These are phyloP conservation scores for Trichonephila clavipes DNA, from an alignment of 1,140 invertebrate species.

Conservation along the genomic window DNA sequence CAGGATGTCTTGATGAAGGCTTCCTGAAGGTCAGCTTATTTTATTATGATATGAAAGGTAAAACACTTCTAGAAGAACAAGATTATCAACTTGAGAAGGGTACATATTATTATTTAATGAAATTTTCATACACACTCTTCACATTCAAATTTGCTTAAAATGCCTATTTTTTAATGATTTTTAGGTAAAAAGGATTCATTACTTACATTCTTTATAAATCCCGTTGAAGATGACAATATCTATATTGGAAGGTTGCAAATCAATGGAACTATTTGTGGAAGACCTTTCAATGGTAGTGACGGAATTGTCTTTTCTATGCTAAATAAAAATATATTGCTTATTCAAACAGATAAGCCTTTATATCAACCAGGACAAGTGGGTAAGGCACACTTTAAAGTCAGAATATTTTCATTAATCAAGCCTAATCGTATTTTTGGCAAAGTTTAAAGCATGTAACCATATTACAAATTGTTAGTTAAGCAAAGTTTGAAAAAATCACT, in stretches of 20 bases:
- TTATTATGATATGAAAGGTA: conserved; percentile 23
- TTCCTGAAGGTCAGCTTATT: conserved; percentile 80
- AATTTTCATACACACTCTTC: neutral
- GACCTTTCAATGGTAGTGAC: conserved; percentile 82
- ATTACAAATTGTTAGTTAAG: no score
- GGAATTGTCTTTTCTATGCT: conserved; percentile 80
- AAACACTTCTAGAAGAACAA: conserved; percentile 29
- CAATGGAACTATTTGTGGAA: conserved; percentile 82
- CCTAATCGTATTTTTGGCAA: no score
- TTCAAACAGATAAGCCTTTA: conserved; percentile 83
- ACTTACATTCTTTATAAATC: conserved; percentile 80
- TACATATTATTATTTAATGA: neutral
- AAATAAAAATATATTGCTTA: conserved; percentile 80
- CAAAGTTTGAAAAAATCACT: no score
- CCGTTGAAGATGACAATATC: conserved; percentile 79
- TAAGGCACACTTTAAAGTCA: neutral
- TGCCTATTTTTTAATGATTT: neutral
- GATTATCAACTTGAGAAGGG: conserved; percentile 40
- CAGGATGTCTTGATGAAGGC: conserved; percentile 81
- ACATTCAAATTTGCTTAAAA: neutral
- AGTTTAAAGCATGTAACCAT: no score
- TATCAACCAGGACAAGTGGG: conserved; percentile 85
- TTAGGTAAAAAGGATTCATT: conserved; percentile 80
- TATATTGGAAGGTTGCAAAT: conserved; percentile 83
- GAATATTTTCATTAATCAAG: no score